Conservation (phyloP, 2,113 vertebrate genomes). For the Cairina moschata region DNA sequence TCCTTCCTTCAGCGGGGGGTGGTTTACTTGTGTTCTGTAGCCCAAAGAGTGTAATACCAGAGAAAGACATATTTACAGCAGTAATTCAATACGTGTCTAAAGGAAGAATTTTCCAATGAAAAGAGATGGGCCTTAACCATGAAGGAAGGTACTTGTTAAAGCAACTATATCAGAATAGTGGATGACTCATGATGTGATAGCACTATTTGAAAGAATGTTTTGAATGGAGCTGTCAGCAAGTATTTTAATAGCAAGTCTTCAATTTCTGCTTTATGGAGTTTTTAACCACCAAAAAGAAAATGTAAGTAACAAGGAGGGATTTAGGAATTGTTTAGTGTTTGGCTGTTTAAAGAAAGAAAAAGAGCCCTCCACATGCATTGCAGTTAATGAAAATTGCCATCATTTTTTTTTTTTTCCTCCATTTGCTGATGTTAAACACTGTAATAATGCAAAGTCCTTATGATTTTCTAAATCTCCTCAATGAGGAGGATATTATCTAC, state of each 20-base stretch:
- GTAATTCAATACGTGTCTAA: neutral
- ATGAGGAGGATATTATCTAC: constrained; percentile 69
- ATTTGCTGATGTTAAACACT: constrained; percentile 57
- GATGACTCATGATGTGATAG: constrained; percentile 38
- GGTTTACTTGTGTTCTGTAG: neutral
- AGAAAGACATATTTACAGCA: constrained; percentile 8
- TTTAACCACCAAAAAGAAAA: constrained; percentile 57
- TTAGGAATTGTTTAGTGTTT: constrained; percentile 53
- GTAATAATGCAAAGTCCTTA: constrained; percentile 62
- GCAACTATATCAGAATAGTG: constrained; percentile 4
- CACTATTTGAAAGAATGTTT: constrained; percentile 61
- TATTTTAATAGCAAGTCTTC: constrained; percentile 68
- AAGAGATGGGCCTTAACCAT: constrained; percentile 4
- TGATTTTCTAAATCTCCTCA: constrained; percentile 71
- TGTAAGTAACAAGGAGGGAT: constrained; percentile 45
- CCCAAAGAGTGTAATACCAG: neutral
- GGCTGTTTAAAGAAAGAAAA: constrained; percentile 54
- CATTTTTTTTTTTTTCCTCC: constrained; percentile 25
- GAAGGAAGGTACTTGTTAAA: constrained; percentile 35
- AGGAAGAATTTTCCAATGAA: constrained; percentile 28
- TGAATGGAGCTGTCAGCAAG: constrained; percentile 54
- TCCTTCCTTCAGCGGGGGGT: neutral
- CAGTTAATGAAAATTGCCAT: constrained; percentile 63
- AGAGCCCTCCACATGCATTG: constrained; percentile 46
- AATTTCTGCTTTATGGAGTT: constrained; percentile 50